phyloP scores from a whole-genome alignment of 2,797 vertebrate species.

The Cirrhinus mrigala region DNA sequence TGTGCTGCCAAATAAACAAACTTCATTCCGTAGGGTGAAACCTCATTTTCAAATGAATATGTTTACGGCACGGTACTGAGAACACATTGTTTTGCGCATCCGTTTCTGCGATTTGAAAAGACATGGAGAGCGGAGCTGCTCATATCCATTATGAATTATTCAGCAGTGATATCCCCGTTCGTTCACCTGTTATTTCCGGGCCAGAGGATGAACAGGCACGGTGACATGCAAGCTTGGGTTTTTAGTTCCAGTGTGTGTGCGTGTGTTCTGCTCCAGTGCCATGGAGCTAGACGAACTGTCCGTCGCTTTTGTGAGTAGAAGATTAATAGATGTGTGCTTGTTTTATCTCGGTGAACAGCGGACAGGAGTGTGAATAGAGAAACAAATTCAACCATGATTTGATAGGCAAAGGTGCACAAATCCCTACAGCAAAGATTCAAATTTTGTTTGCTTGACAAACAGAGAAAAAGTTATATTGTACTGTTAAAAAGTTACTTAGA shows the following conservation, averaged over 20 bases:
- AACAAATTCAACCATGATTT: slow-evolving; percentile 18
- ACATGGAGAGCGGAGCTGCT: slow-evolving; percentile 13
- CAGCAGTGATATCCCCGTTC: background rate
- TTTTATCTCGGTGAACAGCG: slow-evolving; percentile 51
- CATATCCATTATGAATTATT: slow-evolving; percentile 35
- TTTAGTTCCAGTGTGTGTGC: background rate
- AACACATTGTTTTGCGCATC: slow-evolving; percentile 8
- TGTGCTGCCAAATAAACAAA: slow-evolving; percentile 15
- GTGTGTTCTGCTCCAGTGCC: slow-evolving; percentile 7
- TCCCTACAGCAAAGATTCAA: background rate
- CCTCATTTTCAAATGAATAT: slow-evolving; percentile 19
- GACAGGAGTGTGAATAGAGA: slow-evolving; percentile 18
- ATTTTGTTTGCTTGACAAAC: background rate
- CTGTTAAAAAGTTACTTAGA: background rate
- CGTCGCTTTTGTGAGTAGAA: slow-evolving; percentile 39
- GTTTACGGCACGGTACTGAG: background rate
- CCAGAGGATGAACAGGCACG: background rate
- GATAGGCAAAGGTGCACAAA: background rate
- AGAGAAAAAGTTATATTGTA: background rate
- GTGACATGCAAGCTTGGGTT: slow-evolving; percentile 13
- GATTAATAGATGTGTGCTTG: slow-evolving; percentile 50
- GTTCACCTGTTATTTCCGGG: slow-evolving; percentile 30
- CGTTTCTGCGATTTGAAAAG: background rate
- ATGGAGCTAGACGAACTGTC: background rate
- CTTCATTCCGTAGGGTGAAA: background rate